Evolutionary conservation across 2,888 invertebrate genomes (phyloP).

Genomic region (Ferrisia virgata): DNA sequence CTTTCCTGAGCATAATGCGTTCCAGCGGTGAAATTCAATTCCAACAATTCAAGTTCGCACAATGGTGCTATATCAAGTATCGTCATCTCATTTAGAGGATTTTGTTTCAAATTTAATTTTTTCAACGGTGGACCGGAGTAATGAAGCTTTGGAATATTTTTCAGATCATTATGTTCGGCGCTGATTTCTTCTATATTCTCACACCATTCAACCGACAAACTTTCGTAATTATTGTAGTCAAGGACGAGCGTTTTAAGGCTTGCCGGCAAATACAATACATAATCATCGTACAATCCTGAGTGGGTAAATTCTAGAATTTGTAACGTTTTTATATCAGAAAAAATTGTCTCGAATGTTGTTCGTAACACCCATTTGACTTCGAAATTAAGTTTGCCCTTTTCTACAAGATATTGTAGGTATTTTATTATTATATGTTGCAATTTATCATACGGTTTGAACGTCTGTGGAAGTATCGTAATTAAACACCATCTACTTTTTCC

Average conservation of each 20-base stretch:
- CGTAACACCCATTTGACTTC: neutral
- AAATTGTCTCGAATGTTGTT: neutral
- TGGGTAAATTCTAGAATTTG: neutral
- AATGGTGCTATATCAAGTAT: neutral
- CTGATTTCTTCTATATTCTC: neutral
- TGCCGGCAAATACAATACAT: neutral
- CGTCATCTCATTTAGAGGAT: neutral
- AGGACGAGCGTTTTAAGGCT: neutral
- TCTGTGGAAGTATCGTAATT: neutral
- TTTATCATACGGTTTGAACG: neutral
- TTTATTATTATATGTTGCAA: neutral
- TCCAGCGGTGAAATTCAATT: neutral
- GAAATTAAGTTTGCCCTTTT: neutral
- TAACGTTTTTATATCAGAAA: neutral
- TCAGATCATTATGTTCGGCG: neutral
- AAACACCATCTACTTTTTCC: too few species aligned
- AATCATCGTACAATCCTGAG: neutral
- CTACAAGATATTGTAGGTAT: too few species aligned
- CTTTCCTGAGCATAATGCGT: neutral
- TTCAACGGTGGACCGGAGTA: neutral
- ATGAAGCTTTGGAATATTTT: neutral
- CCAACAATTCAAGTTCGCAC: neutral
- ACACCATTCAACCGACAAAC: neutral
- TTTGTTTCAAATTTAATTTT: neutral
- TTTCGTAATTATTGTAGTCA: neutral